Evolutionary conservation across 2,888 invertebrate genomes (phyloP), one percentile per base, ranked within the genome.

Genomic region (Drosophila neonasuta): DNA sequence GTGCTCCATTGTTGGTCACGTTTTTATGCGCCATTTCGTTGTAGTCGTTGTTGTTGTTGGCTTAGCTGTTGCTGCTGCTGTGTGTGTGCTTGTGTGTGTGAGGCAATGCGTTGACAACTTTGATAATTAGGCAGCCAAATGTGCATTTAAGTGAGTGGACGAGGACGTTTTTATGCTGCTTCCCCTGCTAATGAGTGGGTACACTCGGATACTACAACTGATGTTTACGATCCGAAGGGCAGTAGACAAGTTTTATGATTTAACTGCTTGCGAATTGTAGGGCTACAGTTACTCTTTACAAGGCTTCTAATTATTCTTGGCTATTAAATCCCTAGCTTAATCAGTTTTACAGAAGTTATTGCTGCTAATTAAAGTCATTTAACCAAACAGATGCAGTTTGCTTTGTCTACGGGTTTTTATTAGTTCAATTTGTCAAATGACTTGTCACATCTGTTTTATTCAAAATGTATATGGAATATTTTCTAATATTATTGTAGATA

Each of bases 91-190:
- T 41, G 32, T 74, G 59, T 65, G 50, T 58, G 57, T 42, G 46
- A 46, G 59, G 46, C 79, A 74, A 58, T 80, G 61, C 58, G 80
- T 68, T 67, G 86, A 83, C 76, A 83, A 73, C 62, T 62, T 72
- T 65, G 48, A 66, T 78, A 86, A 81, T 86, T 86, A 81, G 84
- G 60, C 68, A 70, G 75, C 68, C 66, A 78, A 86, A 78, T 83
- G 79, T 75, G 73, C 73, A 72, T 73, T 79, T 76, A 68, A 68
- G 65, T 68, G 51, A 67, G 72, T 55, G 69, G 45, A 52, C 71
- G 57, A 52, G 42, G 11, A 54, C 15, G 49, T 41, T 71, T 76
- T 68, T 67, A 32, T 46, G 50, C n/a, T 51, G 54, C 20, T 34
- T 54, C 34, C 29, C 24, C 17, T 24, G 58, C 29, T 59, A 67